Base-by-base conservation (phyloP, 2,888 invertebrate species). In the Xestia c-nigrum region DNA sequence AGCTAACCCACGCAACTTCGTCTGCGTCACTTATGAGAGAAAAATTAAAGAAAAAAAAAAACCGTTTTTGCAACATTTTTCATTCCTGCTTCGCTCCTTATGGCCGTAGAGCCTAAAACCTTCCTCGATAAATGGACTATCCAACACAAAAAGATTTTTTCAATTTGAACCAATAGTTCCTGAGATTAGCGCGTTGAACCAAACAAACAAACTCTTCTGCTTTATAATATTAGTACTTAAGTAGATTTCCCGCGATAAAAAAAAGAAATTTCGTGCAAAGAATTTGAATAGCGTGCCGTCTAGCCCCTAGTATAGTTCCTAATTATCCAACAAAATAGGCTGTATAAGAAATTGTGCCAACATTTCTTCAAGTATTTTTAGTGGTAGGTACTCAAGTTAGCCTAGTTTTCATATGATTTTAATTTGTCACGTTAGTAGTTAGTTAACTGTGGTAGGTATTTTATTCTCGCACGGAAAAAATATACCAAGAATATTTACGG, bases 301-400 rank as follows among this genome's bases (percentile, higher is more conserved):
- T 72, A 74, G 57, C 69, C 47, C 19, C 12, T 19, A 50, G 16
- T 14, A 71, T 77, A 77, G 69, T 72, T 73, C 52, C 52, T 68
- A 82, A 78, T 85, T 85, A 84, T 72, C 9, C 68, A 64, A 72
- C 47, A 69, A 76, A 72, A 72, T 55, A 81, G 68, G 73, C 40
- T 57, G 52, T 55, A 59, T 59, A 81, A 69, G 55, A 69, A 78
- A 47, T 70, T 55, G 72, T 73, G 72, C 57, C 67, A 73, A 72
- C 70, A 59, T 85, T 74, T 82, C 52, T 74, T 43, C 5, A 72
- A 69, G 55, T 46, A 70, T 61, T 76, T 67, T 72, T 61, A 57
- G 38, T 65, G 43, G 43, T 50, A 64, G 43, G 43, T 50, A 64
- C 57, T 73, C 10, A 73, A 75, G 74, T 69, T 64, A 47, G 40